Evolutionary conservation across 2,113 vertebrate genomes (phyloP).

Genomic region (Caranx melampygus): DNA sequence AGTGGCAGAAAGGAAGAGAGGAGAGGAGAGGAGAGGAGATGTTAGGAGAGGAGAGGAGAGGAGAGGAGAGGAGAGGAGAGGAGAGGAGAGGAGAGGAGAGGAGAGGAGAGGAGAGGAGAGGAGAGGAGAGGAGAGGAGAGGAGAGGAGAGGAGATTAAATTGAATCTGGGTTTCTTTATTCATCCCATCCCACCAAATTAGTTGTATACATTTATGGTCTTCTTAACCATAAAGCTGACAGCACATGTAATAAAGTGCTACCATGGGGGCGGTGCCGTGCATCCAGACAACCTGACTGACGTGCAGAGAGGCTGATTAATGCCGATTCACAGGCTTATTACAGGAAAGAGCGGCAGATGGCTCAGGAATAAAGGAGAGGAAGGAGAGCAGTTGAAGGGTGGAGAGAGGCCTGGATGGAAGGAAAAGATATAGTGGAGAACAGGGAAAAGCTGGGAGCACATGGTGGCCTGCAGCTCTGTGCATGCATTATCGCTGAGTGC

Average conservation of each 20-base stretch:
- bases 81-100: neutral
- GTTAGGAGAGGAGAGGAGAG: too few relatives aligned
- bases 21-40: too few relatives aligned
- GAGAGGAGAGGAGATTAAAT: neutral
- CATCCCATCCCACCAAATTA: constrained; percentile 44
- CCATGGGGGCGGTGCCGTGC: constrained; percentile 29
- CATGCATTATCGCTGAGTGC: neutral
- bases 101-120: neutral
- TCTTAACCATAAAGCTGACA: constrained; percentile 60
- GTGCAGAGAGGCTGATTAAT: constrained; percentile 58
- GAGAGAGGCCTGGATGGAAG: constrained; percentile 12
- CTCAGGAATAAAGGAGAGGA: constrained; percentile 46
- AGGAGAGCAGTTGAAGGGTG: constrained; percentile 36
- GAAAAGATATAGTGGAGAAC: constrained; percentile 6
- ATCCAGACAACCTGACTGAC: constrained; percentile 58
- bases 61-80: too few relatives aligned
- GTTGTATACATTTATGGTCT: constrained; percentile 46
- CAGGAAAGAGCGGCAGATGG: constrained; percentile 67
- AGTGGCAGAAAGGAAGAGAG: neutral
- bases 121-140: neutral
- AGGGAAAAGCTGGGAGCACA: neutral
- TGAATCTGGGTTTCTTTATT: constrained; percentile 25
- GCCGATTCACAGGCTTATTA: constrained; percentile 40
- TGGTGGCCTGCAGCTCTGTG: neutral
- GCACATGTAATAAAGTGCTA: constrained; percentile 50